Base-by-base conservation (phyloP, 53 echinoderm and acorn worm genomes). In the Luidia sarsii region DNA sequence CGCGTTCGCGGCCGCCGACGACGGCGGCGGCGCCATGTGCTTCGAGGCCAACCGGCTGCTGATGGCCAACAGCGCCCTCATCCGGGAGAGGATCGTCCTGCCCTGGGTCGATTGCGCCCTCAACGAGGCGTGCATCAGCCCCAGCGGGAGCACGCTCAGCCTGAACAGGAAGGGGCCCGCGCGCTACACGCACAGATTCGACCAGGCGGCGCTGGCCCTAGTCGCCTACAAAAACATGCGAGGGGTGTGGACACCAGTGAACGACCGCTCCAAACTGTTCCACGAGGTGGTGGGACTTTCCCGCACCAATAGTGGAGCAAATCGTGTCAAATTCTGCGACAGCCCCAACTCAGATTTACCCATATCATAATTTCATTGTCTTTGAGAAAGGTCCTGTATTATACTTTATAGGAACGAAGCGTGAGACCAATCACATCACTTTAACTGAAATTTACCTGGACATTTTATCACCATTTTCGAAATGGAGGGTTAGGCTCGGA, bases 31-130 rank as follows among this genome's bases (percentile, higher is more conserved):
- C 50, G 69, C 69, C 50, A 27, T 50, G 48, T 68, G 49, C 29
- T 48, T 68, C 32, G 69, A 68, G 50, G 69, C 69, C 48, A 68
- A 68, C 18, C 69, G 69, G 18, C 49, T 68, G 6, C 49, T 68
- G 29, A 49, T 68, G 29, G 31, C 39, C 4, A 68, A 68, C 50
- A 68, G 32, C 50, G 33, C 31, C 27, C 69, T 68, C 48, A 30
- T 68, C 5, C 69, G 29, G 49, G 38, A 16, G 29, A 68, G 49
- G 0, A 20, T 68, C 14, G 49, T 68, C 29, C 31, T 20, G n/a
- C 69, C 69, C 8, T 68, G 69, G 69, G 69, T 49, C 2, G 50
- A 68, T 2, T 68, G 69, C n/a, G 69, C 69, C 7, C 16, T 48
- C 27, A 30, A 28, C 3, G 1, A 7, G 1, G 30, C 8, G 30